Evolutionary conservation across 2,797 vertebrate genomes (phyloP), one percentile per base, ranked within the genome.

Genomic region (Buphagus erythrorhynchus): DNA sequence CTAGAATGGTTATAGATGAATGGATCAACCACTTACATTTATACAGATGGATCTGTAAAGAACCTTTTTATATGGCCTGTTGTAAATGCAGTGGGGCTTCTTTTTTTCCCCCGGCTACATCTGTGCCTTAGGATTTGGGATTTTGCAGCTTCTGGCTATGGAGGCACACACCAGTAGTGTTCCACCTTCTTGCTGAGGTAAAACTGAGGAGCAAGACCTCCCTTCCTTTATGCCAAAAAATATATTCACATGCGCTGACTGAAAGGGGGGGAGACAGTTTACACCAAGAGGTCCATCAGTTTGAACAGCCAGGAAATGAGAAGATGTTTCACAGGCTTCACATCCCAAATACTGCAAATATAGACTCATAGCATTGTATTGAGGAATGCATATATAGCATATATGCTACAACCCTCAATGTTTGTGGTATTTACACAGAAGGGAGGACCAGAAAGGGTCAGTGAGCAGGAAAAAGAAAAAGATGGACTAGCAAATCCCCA

Each of bases 21-120:
- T 94, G 88, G 96, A 97, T 97, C 94, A 97, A 88, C 97, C 92
- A 90, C 96, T 97, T 96, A 95, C 61, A 92, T 84, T 94, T 95
- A 76, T 86, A 91, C 88, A 96, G 79, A 96, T 97, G 89, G 90
- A 75, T 96, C 95, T 95, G 88, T 93, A 96, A 94, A 97, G 76
- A 86, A 94, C 75, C 58, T 94, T 97, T 95, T 73, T 46, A 49
- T 86, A 77, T 69, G 84, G 62, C 68, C 80, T 95, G 21, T 84
- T 95, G 48, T 75, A 85, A 86, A 85, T 66, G 77, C 46, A 79
- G 79, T 90, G 80, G 28, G 22, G 4, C 16, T 14, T 49, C 5
- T 31, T 54, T 25, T 9, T 33, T 12, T 5, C 8, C 25, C 2
- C 1, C 5, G 8, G 6, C 21, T 88, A 2, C 33, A 45, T 46